Evolutionary conservation across 2,888 invertebrate species (phyloP).

Genomic region (Nomada goodeniana): DNA sequence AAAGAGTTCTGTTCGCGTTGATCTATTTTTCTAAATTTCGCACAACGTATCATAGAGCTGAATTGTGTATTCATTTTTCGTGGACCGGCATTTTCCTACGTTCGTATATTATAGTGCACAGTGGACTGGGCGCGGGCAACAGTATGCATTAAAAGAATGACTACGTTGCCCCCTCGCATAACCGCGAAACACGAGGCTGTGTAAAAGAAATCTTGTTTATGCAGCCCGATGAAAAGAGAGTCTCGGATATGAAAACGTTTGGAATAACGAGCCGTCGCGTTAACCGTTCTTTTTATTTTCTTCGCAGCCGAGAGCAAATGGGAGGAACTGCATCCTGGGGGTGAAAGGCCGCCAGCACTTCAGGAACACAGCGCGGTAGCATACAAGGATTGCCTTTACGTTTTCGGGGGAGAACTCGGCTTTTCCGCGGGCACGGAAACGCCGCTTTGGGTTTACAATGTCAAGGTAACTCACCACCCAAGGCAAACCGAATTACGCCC

Average conservation of each 20-base stretch:
- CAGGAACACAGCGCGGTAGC: constrained; percentile 95
- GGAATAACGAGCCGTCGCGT: constrained; percentile 52
- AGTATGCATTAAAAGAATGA: constrained; percentile 21
- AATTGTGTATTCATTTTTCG: no score
- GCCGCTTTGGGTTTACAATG: constrained; percentile 93
- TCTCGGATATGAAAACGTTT: constrained; percentile 47
- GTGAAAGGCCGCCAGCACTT: constrained; percentile 91
- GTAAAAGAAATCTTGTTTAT: constrained; percentile 47
- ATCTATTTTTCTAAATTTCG: not conserved
- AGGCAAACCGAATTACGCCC: not conserved
- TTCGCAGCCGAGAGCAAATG: constrained; percentile 89
- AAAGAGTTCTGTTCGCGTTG: not conserved
- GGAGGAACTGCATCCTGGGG: constrained; percentile 90
- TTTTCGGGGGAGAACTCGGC: constrained; percentile 95
- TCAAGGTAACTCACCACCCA: constrained; percentile 86
- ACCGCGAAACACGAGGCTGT: constrained; percentile 38
- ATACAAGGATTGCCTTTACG: constrained; percentile 90
- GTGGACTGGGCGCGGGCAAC: constrained; percentile 8
- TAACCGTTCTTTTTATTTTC: constrained; percentile 41
- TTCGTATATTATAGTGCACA: not conserved
- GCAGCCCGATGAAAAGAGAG: constrained; percentile 28
- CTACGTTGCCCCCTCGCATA: constrained; percentile 28
- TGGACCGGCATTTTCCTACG: no score
- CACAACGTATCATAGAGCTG: no score
- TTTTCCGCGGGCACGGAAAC: constrained; percentile 91